Evolutionary conservation across 2,113 vertebrate genomes (phyloP).

Genomic region (Engraulis encrasicolus): DNA sequence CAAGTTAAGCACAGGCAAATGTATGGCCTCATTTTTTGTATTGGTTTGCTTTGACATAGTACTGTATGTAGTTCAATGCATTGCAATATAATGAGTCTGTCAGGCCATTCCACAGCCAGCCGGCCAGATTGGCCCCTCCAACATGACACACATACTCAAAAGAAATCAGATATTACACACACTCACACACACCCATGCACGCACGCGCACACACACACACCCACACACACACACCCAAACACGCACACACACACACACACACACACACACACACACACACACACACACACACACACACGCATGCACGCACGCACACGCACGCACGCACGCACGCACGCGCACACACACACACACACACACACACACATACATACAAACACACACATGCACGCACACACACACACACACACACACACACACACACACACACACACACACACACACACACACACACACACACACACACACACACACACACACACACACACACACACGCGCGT

Average conservation of each 20-base stretch:
- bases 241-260: neutral
- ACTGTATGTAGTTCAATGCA: slow-evolving; percentile 7
- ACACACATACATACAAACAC: too few species aligned
- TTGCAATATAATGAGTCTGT: neutral
- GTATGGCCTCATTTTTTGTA: neutral
- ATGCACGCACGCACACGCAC: neutral
- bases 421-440: slow-evolving; percentile 5
- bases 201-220: neutral
- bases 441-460: neutral
- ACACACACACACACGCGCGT: slow-evolving; percentile 17
- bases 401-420: neutral
- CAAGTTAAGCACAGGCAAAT: neutral
- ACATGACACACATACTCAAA: neutral
- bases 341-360: slow-evolving; percentile 4
- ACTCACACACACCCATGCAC: neutral
- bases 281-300: neutral
- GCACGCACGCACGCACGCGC: neutral
- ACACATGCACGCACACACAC: neutral
- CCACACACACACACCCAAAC: slow-evolving; percentile 3
- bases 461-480: slow-evolving; percentile 24
- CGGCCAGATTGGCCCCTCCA: neutral
- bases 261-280: neutral
- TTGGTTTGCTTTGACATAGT: neutral
- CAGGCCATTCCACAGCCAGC: neutral
- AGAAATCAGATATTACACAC: neutral